A percentile compares a stretch with the other conserved stretches of the same genome.
Evolutionary conservation across 92 coral and sea anemone genomes (phyloP).

Genomic region (Isaurus tuberculatus): DNA sequence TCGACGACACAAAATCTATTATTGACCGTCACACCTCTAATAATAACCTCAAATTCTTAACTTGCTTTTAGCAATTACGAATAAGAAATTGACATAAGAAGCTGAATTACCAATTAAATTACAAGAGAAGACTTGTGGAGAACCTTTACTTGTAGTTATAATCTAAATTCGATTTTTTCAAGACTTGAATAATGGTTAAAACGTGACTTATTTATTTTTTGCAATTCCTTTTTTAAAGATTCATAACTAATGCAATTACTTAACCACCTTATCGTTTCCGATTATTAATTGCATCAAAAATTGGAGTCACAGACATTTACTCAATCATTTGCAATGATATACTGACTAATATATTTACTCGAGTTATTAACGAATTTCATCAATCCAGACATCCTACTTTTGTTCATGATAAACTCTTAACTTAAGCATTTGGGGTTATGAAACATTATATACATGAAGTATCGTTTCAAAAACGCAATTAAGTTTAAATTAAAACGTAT

Average conservation of each 20-base stretch:
- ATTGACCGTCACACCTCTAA: not conserved
- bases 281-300: not conserved
- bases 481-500: too few relatives aligned
- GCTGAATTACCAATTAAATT: too few relatives aligned
- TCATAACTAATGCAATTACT: not conserved
- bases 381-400: too few relatives aligned
- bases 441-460: too few relatives aligned
- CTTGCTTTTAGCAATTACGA: not conserved
- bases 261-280: not conserved
- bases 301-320: not conserved
- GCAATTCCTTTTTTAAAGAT: not conserved
- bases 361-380: not conserved
- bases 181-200: not conserved
- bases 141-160: too few relatives aligned
- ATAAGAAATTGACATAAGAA: not conserved
- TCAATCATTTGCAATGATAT: not conserved
- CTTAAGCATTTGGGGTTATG: not conserved
- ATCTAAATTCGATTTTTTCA: not conserved
- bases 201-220: not conserved
- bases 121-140: too few relatives aligned
- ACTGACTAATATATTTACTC: not conserved
- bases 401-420: not conserved
- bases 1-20: not conserved
- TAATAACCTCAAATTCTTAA: not conserved
- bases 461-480: too few relatives aligned